Conservation (phyloP, 2,888 invertebrate genomes). For the Crossocerus cetratus region DNA sequence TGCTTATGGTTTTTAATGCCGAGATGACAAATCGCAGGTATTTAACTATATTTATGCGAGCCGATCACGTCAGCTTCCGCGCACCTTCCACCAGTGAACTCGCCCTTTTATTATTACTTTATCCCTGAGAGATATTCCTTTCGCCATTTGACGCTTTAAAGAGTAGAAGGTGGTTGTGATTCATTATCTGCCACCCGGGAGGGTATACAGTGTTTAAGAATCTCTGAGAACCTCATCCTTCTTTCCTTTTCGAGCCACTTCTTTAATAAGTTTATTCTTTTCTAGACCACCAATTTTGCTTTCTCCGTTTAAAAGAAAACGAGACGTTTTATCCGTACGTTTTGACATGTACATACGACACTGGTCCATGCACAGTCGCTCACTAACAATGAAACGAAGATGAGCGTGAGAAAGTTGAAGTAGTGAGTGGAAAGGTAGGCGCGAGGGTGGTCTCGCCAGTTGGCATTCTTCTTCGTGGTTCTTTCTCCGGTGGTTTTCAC, state of each 20-base stretch:
- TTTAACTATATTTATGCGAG: constrained; percentile 73
- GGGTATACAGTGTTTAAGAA: no score
- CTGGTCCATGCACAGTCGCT: no score
- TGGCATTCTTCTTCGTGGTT: background rate
- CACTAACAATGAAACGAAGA: no score
- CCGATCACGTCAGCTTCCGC: constrained; percentile 72
- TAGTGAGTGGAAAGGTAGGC: constrained; percentile 15
- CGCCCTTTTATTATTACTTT: constrained; percentile 65
- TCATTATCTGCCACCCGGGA: no score
- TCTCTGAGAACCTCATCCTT: no score
- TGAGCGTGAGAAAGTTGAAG: no score
- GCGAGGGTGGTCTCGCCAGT: constrained; percentile 13
- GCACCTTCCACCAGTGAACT: constrained; percentile 37
- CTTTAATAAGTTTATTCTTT: no score
- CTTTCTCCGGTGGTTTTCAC: constrained; percentile 1
- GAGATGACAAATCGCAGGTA: constrained; percentile 69
- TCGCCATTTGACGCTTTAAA: constrained; percentile 55
- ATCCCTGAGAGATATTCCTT: constrained; percentile 55
- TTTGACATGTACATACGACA: no score
- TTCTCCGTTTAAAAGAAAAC: no score
- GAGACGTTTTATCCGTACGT: no score
- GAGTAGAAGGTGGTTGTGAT: background rate
- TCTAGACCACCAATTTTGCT: no score
- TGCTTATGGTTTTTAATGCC: constrained; percentile 61
- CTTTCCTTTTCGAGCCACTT: no score